These are phyloP conservation scores for Ophraella communa DNA, from an alignment of 2,888 invertebrate genomes.

Conservation along the genomic window DNA sequence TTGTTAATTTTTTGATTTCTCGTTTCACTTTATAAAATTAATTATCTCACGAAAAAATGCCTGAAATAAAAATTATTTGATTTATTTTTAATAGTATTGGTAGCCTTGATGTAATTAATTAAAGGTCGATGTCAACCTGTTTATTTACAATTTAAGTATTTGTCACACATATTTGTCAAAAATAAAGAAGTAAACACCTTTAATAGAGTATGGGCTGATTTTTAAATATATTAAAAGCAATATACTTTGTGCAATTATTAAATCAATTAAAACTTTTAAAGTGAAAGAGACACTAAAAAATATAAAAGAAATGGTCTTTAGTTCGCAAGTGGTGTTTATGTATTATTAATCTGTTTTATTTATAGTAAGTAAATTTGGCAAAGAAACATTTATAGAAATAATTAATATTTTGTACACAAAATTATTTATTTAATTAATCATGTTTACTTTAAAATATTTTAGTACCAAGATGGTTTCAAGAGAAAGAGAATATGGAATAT, in stretches of 20 bases:
- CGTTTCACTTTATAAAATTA: neutral
- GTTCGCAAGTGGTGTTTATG: neutral
- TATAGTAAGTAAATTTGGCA: neutral
- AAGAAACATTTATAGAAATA: neutral
- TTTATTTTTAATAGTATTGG: neutral
- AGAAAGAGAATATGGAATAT: constrained; percentile 49
- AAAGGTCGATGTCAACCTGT: constrained; percentile 22
- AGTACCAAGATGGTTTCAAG: constrained; percentile 42
- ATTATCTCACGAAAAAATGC: neutral
- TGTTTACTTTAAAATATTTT: neutral
- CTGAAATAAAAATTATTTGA: neutral
- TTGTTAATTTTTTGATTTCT: no score
- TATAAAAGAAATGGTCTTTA: constrained; percentile 1
- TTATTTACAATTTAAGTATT: constrained; percentile 25
- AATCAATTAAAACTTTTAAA: constrained; percentile 1
- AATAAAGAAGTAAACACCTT: constrained; percentile 10
- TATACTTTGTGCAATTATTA: neutral
- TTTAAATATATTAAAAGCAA: neutral
- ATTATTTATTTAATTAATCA: no score
- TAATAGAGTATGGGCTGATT: constrained; percentile 14
- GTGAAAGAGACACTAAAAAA: neutral
- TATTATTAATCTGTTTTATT: constrained; percentile 10
- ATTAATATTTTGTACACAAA: no score
- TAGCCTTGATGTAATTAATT: constrained; percentile 1
- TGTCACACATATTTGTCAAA: constrained; percentile 23